phyloP scores from a whole-genome alignment of 1,140 invertebrate genomes.

The Diorhabda carinulata region DNA sequence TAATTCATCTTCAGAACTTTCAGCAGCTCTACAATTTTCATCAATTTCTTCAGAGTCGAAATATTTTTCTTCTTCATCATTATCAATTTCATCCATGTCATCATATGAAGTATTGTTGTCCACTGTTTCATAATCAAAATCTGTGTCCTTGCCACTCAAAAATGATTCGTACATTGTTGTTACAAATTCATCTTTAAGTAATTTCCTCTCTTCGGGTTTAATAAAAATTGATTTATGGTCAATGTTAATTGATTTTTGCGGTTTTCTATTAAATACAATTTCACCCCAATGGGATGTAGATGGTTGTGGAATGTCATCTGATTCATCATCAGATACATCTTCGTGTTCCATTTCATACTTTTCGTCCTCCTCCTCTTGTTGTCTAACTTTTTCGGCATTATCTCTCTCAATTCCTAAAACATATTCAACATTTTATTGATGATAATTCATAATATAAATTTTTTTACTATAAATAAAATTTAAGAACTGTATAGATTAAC shows the following conservation, averaged over 20 bases:
- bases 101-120: constrained; percentile 79
- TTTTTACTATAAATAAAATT: no score
- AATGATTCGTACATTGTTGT: constrained; percentile 86
- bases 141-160: constrained; percentile 74
- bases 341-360: constrained; percentile 50
- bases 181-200: constrained; percentile 80
- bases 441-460: no score
- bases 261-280: constrained; percentile 47
- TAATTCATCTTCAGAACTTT: constrained; percentile 61
- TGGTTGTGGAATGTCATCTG: constrained; percentile 27
- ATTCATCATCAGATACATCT: constrained; percentile 47
- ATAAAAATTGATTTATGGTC: constrained; percentile 39
- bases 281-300: constrained; percentile 52
- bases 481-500: no score
- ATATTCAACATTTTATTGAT: neutral
- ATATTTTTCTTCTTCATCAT: constrained; percentile 85
- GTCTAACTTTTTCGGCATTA: constrained; percentile 58
- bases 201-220: constrained; percentile 55
- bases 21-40: constrained; percentile 48
- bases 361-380: constrained; percentile 61
- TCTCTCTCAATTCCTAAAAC: constrained; percentile 54
- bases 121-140: constrained; percentile 77
- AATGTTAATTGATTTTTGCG: constrained; percentile 13
- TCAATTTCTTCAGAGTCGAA: constrained; percentile 77
- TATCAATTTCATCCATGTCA: constrained; percentile 61